Evolutionary conservation across 2,113 vertebrate species (phyloP).

Genomic region (Sturnira hondurensis): DNA sequence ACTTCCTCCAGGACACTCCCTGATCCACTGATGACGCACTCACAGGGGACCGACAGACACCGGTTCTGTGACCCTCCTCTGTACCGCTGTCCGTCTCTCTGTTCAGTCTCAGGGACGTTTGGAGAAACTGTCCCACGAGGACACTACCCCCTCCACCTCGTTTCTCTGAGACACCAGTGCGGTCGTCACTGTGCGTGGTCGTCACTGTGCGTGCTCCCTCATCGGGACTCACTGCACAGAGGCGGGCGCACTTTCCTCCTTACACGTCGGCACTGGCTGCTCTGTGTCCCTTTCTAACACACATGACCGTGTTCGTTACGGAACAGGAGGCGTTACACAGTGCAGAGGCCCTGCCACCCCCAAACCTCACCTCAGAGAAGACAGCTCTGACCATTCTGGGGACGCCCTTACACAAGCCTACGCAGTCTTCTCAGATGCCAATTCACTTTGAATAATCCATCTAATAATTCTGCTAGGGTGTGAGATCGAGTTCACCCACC

Average conservation of each 20-base stretch:
- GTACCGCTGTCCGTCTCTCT: neutral
- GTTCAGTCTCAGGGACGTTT: neutral
- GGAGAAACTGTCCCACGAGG: neutral
- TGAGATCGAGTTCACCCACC: neutral
- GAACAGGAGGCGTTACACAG: neutral
- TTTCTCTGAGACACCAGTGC: neutral
- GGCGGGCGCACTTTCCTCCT: neutral
- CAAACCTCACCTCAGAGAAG: neutral
- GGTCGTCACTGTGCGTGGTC: no score
- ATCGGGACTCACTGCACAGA: neutral
- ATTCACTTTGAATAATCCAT: neutral
- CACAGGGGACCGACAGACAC: neutral
- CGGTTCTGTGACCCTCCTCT: neutral
- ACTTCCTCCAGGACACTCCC: neutral
- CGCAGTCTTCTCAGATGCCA: neutral
- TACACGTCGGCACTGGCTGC: neutral
- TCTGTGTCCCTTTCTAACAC: neutral
- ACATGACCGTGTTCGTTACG: neutral
- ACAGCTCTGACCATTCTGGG: neutral
- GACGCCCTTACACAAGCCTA: neutral
- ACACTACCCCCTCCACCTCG: neutral
- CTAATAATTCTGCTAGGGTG: neutral
- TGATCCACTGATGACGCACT: neutral
- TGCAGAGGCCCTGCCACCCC: neutral
- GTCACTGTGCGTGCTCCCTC: neutral